Evolutionary conservation across 2,113 vertebrate species (phyloP), one percentile per base, ranked within the genome.

Genomic region (Cebidichthys violaceus): DNA sequence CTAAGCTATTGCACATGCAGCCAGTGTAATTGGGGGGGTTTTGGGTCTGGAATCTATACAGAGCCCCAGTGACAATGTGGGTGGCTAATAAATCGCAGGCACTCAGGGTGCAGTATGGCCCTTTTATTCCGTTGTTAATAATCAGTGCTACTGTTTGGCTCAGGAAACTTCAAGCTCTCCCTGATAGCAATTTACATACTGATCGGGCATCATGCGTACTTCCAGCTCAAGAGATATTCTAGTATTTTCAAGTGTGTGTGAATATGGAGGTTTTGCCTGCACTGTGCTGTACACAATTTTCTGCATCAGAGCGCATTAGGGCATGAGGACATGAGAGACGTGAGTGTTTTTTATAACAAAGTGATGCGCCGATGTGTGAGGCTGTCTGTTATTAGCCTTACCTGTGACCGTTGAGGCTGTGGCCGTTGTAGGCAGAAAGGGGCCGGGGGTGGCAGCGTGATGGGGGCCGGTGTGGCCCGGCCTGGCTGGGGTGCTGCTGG

Each of bases 401-500:
- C 98, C 97, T 99, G 89, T 98, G 93, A 74, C 97, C 97, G 96
- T 98, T 99, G 93, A 99, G 95, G 91, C 95, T 97, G 62, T 97
- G 91, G 90, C 96, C 96, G 96, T 96, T 97, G 90, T 98, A 99
- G 50, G 95, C 95, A 0, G 97, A 97, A 75, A 97, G 85, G 0
- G 96, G 94, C 45, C 96, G 94, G 1, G 95, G 92, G 47, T 96
- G 94, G 90, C 95, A 95, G 88, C 97, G 96, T 0, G 97, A 92
- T 0, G 95, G 87, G 10, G 97, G 95, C 31, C 96, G 95, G 4
- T 94, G 92, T 64, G 92, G 96, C 87, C 94, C 95, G 93, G 87
- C 90, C 92, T 1, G 96, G 52, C 82, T 89, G 0, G 96, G 96
- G 37, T 95, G 95, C 82, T 67, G 93, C 1, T 94, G 95, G 79